These are phyloP conservation scores for Corythoichthys intestinalis DNA, from an alignment of 2,113 vertebrate species.

Conservation along the genomic window DNA sequence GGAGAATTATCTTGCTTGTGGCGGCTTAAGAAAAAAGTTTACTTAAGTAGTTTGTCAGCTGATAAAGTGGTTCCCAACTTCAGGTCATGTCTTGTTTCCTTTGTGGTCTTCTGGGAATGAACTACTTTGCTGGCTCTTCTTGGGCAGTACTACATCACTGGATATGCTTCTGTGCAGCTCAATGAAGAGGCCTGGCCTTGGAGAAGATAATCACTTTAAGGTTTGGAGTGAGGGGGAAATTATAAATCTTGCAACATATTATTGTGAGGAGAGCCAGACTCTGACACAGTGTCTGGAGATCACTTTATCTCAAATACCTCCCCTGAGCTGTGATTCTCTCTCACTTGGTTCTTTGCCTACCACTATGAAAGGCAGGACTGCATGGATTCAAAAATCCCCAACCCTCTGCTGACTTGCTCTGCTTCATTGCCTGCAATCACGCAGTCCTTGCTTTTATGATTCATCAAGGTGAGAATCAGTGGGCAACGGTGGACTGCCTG, in stretches of 20 bases:
- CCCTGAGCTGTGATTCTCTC: background rate
- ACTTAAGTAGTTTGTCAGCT: conserved; percentile 31
- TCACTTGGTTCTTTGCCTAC: background rate
- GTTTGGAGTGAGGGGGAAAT: conserved; percentile 26
- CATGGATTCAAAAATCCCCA: conserved; percentile 7
- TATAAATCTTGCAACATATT: conserved; percentile 29
- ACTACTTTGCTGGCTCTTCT: conserved; percentile 32
- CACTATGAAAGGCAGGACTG: conserved; percentile 8
- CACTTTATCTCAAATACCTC: conserved; percentile 20
- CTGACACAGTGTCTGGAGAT: conserved; percentile 23
- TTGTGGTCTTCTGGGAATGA: conserved; percentile 33
- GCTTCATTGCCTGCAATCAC: background rate
- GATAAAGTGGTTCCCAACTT: conserved; percentile 19
- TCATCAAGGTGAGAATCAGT: conserved; percentile 34
- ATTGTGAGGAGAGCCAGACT: conserved; percentile 13
- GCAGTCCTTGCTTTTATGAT: conserved; percentile 23
- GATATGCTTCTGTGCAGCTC: conserved; percentile 36
- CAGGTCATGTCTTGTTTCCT: conserved; percentile 36
- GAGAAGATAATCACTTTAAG: conserved; percentile 40
- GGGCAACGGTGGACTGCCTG: conserved; percentile 22
- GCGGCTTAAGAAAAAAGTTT: conserved; percentile 13
- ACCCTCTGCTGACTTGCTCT: background rate
- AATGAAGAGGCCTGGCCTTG: conserved; percentile 25
- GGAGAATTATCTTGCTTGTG: conserved; percentile 43
- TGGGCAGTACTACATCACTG: conserved; percentile 40